Evolutionary conservation across 1,140 invertebrate genomes (phyloP), one percentile per base, ranked within the genome.

Genomic region (Anoplophora glabripennis): DNA sequence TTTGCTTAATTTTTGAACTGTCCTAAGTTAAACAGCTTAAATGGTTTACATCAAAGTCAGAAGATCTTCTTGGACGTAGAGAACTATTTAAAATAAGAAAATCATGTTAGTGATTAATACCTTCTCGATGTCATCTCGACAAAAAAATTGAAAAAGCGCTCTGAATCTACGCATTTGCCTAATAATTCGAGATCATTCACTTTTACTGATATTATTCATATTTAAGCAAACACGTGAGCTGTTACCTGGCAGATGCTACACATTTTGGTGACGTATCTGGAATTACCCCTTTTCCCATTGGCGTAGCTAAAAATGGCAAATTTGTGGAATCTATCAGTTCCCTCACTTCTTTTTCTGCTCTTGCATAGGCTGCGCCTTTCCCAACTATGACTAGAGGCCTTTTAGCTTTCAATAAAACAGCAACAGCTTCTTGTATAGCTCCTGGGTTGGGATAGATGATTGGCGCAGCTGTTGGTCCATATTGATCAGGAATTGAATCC

Each of bases 231-330:
- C n/a, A n/a, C 5, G 2, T 28, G 21, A 28, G 5, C 21, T 28
- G 5, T n/a, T 33, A 54, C 52, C 52, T 82, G 1, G 94, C 94
- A 12, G 92, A 84, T 3, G 88, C 85, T 3, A 97, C 89, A 76
- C 90, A 93, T 55, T 85, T 80, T 1, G 76, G 59, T 63, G 93
- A 88, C 11, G 80, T 81, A 75, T 98, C 96, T 0, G 92, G 80
- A 8, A 97, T 84, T 1, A 96, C 91, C 36, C 95, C 96, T 80
- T 98, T 98, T n/a, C 84, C 96, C 93, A 98, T 98, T 1, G 96
- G 95, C 11, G 94, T 97, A 1, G 94, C 88, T 28, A 98, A 77
- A 75, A 96, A 95, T 5, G 96, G 96, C 12, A 98, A 70, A 59
- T 87, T 83, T 9, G 85, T 88, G 11, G 75, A 75, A 15, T 83